Conservation (phyloP, 2,113 vertebrate species). For the Pseudonaja textilis region DNA sequence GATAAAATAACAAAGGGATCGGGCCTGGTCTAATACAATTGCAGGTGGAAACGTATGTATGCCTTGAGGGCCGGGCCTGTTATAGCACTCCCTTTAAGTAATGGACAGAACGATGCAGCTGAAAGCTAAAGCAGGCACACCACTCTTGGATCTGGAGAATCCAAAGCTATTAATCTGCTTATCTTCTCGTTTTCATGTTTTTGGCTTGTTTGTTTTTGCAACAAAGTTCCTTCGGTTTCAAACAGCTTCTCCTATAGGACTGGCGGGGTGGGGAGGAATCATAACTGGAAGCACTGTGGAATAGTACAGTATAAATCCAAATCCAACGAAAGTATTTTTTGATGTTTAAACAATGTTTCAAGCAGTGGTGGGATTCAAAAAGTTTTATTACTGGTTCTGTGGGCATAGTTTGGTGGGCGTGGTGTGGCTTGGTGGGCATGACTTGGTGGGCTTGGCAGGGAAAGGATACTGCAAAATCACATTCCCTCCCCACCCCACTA, state of each 20-base stretch:
- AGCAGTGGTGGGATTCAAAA: too few relatives aligned
- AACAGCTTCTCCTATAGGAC: background rate
- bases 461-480: too few relatives aligned
- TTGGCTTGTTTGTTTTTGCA: constrained; percentile 42
- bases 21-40: constrained; percentile 45
- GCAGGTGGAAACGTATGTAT: constrained; percentile 37
- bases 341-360: background rate
- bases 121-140: constrained; percentile 61
- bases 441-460: too few relatives aligned
- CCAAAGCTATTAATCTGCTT: constrained; percentile 57
- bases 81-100: constrained; percentile 52
- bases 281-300: background rate
- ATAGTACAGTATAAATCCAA: background rate
- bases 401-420: too few relatives aligned
- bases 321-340: background rate
- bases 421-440: too few relatives aligned
- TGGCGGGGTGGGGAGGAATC: background rate
- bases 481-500: too few relatives aligned
- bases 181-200: constrained; percentile 8
- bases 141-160: constrained; percentile 28
- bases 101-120: constrained; percentile 46
- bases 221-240: constrained; percentile 5
- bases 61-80: constrained; percentile 44
- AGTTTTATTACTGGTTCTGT: too few relatives aligned
- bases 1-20: constrained; percentile 14